Evolutionary conservation across 2,797 vertebrate species (phyloP), one percentile per base, ranked within the genome.

Genomic region (Steatocranus sp.): DNA sequence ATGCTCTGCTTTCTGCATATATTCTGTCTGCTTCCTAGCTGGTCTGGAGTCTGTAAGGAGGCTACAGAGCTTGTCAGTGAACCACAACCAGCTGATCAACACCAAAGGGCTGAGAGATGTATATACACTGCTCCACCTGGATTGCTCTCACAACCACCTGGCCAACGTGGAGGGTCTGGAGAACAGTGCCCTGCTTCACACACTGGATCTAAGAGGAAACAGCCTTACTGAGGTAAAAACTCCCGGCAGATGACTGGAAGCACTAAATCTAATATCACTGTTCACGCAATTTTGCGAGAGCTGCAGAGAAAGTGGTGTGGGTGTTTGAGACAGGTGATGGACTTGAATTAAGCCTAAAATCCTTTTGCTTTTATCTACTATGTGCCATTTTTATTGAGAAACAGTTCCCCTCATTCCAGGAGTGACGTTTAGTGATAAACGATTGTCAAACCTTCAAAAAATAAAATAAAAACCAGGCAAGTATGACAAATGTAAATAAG

Each of bases 141-240:
- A 97, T 93, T 98, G 97, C 87, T 98, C 98, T 10, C 94, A 97
- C 93, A 99, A 99, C 95, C 96, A 98, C 91, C 97, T 99, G 83
- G 94, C 91, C 23, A 85, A 90, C 1, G 82, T 97, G 83, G 97
- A 98, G 85, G 97, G 96, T 73, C 96, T 99, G 93, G 97, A 97
- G 91, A 96, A 96, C 86, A 97, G 95, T 80, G 96, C 95, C 75
- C 95, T 99, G 38, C 97, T 99, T 34, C 95, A 96, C 75, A 96
- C 95, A 18, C 91, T 99, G 91, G 97, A 97, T 83, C 94, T 98
- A 88, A 97, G 96, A 58, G 96, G 96, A 91, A 99, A 99, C 96
- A 97, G 95, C 81, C 96, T 99, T n/a, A 95, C 92, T 78, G 96
- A 98, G 97, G 98, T 99, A 96, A 76, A 54, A 14, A 2, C 4